These are phyloP conservation scores for Carollia perspicillata DNA, from an alignment of 2,113 vertebrate genomes.

Conservation along the genomic window DNA sequence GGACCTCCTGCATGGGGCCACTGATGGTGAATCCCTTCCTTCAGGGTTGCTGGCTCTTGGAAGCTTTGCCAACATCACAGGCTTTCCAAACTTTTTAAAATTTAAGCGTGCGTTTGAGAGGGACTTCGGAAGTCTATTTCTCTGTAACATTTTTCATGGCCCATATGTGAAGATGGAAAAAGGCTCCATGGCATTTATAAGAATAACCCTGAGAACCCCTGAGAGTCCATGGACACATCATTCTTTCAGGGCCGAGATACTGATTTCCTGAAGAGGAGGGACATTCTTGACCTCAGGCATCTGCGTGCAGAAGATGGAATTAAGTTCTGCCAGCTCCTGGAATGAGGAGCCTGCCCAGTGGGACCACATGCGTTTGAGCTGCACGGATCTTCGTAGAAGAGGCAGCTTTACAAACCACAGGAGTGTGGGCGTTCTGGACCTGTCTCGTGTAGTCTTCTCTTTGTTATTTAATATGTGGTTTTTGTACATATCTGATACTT, in stretches of 20 bases:
- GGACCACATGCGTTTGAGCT: not conserved
- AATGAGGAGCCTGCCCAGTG: not conserved
- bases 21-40: not conserved
- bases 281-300: not conserved
- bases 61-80: not conserved
- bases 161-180: not conserved
- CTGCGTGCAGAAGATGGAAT: not conserved
- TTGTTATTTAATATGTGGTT: slow-evolving; percentile 26
- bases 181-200: not conserved
- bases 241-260: not conserved
- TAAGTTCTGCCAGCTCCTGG: not conserved
- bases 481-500: not conserved
- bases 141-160: not conserved
- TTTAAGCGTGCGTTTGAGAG: not conserved
- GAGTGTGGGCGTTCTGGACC: not conserved
- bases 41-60: not conserved
- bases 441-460: not conserved
- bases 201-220: fast-evolving
- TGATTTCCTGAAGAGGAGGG: not conserved
- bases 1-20: not conserved
- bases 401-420: not conserved
- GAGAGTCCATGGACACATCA: not conserved
- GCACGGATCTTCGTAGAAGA: not conserved
- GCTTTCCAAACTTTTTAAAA: not conserved
- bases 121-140: not conserved